Evolutionary conservation across 2,113 vertebrate species (phyloP).

Genomic region (Ornithorhynchus anatinus): DNA sequence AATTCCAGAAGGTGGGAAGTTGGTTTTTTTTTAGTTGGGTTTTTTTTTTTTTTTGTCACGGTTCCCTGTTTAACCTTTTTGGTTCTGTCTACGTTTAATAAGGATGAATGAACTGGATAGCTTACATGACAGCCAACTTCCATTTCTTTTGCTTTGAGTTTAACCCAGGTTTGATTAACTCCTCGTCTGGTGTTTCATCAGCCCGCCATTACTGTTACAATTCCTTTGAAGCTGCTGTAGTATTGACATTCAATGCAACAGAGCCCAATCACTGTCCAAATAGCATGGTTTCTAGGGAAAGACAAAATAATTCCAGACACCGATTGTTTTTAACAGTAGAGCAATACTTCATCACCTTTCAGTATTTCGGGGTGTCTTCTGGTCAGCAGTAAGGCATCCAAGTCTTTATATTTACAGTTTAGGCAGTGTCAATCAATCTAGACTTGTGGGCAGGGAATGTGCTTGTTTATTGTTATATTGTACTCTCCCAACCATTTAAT

Average conservation of each 20-base stretch:
- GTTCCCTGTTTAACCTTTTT: too few species aligned
- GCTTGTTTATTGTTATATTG: too few species aligned
- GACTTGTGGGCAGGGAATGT: too few species aligned
- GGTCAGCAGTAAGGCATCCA: neutral
- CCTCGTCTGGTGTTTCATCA: neutral
- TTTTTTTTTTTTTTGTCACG: too few species aligned
- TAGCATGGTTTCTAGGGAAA: conserved; percentile 28
- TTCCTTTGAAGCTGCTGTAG: neutral
- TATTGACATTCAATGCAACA: neutral
- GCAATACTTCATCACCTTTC: neutral
- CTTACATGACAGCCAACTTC: neutral
- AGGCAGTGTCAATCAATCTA: too few species aligned
- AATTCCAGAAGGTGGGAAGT: neutral
- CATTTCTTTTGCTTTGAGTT: neutral
- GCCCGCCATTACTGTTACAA: neutral
- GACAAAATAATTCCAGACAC: conserved; percentile 19
- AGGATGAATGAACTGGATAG: neutral
- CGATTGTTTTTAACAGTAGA: conserved; percentile 8
- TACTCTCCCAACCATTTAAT: too few species aligned
- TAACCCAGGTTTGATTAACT: neutral
- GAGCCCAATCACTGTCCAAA: neutral
- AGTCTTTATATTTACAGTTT: too few species aligned
- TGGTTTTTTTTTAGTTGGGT: neutral
- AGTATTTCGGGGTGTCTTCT: conserved; percentile 4
- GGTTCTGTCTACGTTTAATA: neutral